Evolutionary conservation across 2,113 vertebrate genomes (phyloP).

Genomic region (Artemisiospiza belli): DNA sequence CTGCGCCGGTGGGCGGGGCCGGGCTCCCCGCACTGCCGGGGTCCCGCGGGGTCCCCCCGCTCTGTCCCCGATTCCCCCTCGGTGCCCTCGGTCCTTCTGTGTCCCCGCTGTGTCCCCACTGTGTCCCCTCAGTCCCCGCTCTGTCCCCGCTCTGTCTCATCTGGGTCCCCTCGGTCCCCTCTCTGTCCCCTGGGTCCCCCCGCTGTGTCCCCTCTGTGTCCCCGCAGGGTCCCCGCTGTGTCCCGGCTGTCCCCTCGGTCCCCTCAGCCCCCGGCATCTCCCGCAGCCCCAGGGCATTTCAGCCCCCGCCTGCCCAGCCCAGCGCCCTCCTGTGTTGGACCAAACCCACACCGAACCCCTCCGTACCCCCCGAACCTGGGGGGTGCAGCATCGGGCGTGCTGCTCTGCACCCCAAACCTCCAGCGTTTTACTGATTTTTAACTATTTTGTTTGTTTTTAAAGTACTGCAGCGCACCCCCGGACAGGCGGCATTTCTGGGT

Average conservation of each 20-base stretch:
- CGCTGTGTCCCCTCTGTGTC: too few species aligned
- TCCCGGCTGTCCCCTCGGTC: too few species aligned
- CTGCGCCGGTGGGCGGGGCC: rapidly evolving
- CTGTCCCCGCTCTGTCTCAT: too few species aligned
- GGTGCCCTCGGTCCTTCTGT: too few species aligned
- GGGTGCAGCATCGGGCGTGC: neutral
- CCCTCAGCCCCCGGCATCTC: rapidly evolving
- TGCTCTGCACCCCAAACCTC: neutral
- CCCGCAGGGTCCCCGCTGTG: too few species aligned
- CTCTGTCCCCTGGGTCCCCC: too few species aligned
- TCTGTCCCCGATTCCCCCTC: too few species aligned
- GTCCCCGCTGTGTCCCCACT: too few species aligned
- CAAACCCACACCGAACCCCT: rapidly evolving
- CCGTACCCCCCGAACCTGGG: neutral
- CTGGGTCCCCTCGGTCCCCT: neutral
- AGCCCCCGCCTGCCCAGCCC: neutral
- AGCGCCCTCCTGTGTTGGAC: rapidly evolving
- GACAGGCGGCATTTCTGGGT: neutral
- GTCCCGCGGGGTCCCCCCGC: too few species aligned
- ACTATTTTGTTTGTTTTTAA: too few species aligned
- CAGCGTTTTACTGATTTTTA: rapidly evolving
- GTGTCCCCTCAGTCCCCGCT: neutral
- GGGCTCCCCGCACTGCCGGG: too few species aligned
- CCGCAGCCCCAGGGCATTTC: neutral
- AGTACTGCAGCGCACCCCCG: neutral